A percentile compares a stretch with the other conserved stretches of the same genome.
Conservation (phyloP, 2,113 vertebrate genomes). For the Ardeotis arabs region DNA sequence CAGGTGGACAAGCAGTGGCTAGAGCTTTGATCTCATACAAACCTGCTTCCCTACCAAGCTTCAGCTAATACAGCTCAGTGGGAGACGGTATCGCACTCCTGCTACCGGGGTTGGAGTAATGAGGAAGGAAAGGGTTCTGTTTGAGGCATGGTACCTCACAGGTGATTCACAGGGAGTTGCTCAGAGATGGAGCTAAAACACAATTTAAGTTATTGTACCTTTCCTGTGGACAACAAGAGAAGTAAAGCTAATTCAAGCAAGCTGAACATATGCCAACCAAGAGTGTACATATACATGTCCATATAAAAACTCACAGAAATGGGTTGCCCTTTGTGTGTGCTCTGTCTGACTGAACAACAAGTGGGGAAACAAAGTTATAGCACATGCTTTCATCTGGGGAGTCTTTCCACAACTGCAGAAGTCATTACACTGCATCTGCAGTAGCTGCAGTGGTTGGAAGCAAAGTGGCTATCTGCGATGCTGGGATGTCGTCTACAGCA, state of each 20-base stretch:
- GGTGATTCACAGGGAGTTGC: neutral
- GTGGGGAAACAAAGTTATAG: constrained; percentile 8
- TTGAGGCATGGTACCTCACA: neutral
- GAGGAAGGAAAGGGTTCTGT: neutral
- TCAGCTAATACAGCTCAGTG: neutral
- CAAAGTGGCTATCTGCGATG: constrained; percentile 41
- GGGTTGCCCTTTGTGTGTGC: neutral
- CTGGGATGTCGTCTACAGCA: constrained; percentile 33
- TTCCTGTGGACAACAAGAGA: neutral
- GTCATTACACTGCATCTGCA: constrained; percentile 14
- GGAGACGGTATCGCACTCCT: neutral
- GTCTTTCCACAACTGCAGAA: neutral
- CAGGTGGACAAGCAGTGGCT: neutral
- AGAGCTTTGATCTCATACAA: neutral
- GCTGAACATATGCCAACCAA: neutral
- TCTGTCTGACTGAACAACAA: neutral
- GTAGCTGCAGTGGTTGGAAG: constrained; percentile 46
- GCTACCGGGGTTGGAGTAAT: neutral
- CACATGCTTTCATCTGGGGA: neutral
- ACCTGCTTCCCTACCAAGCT: neutral
- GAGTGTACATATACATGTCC: neutral
- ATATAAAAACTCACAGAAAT: neutral
- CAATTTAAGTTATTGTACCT: neutral
- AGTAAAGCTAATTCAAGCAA: neutral
- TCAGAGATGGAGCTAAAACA: neutral